Evolutionary conservation across 1,140 invertebrate genomes (phyloP), one percentile per base, ranked within the genome.

Genomic region (Ips typographus): DNA sequence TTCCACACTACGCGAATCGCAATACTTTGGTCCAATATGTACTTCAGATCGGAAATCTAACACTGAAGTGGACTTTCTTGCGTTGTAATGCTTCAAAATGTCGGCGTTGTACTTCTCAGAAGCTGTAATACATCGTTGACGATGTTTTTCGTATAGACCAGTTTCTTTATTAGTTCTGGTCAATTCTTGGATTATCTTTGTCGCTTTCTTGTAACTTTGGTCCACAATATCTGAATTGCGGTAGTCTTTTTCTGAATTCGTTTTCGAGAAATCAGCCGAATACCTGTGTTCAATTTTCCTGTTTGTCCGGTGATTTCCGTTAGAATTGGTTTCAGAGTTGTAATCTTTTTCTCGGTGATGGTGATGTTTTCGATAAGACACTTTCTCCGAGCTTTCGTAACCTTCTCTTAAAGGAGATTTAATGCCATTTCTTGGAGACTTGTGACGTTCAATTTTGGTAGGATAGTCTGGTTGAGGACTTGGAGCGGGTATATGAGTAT

Each of bases 251-350:
- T 77, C 73, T 37, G 71, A 72, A 56, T 68, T 73, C 41, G 72
- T 71, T 68, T 56, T 75, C 49, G 70, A 57, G 39, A 68, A 72
- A 49, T 76, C 71, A 7, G 55, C 60, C 2, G 71, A 72, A 47
- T 74, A 71, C n/a, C 71, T 44, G 43, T 76, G 63, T 52, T 76
- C 75, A 3, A 49, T 42, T 55, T 69, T 75, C 55, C 74, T 74
- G 39, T 74, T 73, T 39, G 78, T 67, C 41, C 71, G 58, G 1
- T 51, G 59, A 1, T 74, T 61, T 40, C 84, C 81, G 38, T 83
- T 82, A 36, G 84, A 84, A 58, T 85, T 84, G 3, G 84, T 85
- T 73, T 86, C 85, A 1, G 84, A 83, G 71, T 77, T 82, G 75
- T 86, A 85, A 74, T 86, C 84, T 56, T 76, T 75, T n/a, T 79